Conservation (phyloP, 2,113 vertebrate species). For the Gopherus flavomarginatus region DNA sequence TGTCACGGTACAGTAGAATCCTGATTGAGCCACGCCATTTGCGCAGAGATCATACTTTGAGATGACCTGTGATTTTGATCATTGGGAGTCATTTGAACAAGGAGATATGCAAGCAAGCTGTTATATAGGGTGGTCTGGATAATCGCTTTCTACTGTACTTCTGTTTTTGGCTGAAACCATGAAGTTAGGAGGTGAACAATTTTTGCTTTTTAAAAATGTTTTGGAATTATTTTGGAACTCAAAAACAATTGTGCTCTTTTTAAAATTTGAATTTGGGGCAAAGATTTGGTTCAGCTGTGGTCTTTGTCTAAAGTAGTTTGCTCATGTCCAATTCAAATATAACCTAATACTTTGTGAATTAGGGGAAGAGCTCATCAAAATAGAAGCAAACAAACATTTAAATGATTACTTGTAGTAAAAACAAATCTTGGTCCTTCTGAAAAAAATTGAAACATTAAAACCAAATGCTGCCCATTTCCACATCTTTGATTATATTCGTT, state of each 20-base stretch:
- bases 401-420: not conserved
- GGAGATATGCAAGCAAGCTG: not conserved
- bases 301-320: constrained; percentile 3
- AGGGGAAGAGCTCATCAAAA: not conserved
- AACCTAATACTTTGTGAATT: not conserved
- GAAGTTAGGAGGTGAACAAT: not conserved
- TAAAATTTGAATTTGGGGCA: not conserved
- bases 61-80: not conserved
- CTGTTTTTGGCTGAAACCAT: not conserved
- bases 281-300: not conserved
- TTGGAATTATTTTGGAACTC: not conserved
- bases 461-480: not conserved
- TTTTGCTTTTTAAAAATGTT: not conserved
- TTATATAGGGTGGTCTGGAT: not conserved
- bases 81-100: not conserved
- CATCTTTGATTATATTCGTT: not conserved
- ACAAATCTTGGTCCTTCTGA: not conserved
- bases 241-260: not conserved
- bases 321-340: not conserved
- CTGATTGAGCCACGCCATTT: not conserved
- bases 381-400: not conserved
- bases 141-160: not conserved
- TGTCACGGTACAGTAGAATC: not conserved
- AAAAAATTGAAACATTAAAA: not conserved
- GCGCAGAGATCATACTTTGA: not conserved